Conservation (phyloP, 2,113 vertebrate species). For the Megaptera novaeangliae region DNA sequence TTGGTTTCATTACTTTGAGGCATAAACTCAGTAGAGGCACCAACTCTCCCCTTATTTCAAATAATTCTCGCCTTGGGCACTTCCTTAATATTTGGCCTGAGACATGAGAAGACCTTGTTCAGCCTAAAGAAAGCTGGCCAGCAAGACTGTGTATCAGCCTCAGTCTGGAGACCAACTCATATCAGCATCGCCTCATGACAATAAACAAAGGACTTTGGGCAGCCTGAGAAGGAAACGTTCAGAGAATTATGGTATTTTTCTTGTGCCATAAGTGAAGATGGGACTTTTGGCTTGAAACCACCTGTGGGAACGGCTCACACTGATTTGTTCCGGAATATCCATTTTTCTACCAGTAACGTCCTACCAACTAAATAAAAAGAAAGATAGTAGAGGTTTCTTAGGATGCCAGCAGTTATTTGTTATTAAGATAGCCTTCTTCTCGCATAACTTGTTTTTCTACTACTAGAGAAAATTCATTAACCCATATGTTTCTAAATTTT, state of each 20-base stretch:
- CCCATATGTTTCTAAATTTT: not conserved
- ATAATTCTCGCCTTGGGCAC: not conserved
- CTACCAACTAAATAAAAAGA: not conserved
- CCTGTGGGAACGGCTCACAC: not conserved
- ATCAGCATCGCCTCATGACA: not conserved
- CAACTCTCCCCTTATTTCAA: not conserved
- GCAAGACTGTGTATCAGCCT: not conserved
- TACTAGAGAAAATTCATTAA: slow-evolving; percentile 11
- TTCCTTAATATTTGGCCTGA: not conserved
- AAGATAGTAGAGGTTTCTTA: slow-evolving; percentile 4
- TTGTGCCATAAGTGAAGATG: not conserved
- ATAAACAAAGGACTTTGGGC: not conserved
- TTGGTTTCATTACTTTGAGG: not conserved
- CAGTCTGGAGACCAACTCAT: not conserved
- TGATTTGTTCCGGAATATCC: not conserved
- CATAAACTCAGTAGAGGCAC: not conserved
- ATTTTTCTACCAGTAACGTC: slow-evolving; percentile 36
- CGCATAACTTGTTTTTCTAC: slow-evolving; percentile 16
- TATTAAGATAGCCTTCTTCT: not conserved
- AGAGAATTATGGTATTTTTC: not conserved
- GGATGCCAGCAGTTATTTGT: slow-evolving; percentile 35
- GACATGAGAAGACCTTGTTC: not conserved
- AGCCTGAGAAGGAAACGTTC: not conserved
- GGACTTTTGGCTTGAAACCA: slow-evolving; percentile 26
- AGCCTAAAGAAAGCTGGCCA: not conserved